Conservation (phyloP, 2,888 invertebrate species). For the Mythimna pallens region DNA sequence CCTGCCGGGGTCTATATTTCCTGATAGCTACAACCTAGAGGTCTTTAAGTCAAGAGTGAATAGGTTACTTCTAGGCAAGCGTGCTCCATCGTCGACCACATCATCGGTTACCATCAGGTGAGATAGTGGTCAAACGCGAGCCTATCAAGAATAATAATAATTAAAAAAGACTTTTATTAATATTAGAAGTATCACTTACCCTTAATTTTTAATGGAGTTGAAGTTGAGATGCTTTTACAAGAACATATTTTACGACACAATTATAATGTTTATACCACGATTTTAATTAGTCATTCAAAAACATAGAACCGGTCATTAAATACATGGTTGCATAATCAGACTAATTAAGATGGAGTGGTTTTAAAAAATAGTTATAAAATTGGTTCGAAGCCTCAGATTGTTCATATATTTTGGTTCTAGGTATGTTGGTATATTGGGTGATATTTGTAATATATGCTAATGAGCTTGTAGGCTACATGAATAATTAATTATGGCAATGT, state of each 20-base stretch:
- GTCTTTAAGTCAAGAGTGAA: too few species aligned
- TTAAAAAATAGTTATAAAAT: slow-evolving; percentile 9
- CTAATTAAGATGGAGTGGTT: slow-evolving; percentile 5
- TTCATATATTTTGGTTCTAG: not conserved
- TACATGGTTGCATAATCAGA: slow-evolving; percentile 1
- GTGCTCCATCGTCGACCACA: too few species aligned
- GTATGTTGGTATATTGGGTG: not conserved
- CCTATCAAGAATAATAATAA: too few species aligned
- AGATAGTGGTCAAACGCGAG: too few species aligned
- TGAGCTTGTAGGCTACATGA: slow-evolving; percentile 5
- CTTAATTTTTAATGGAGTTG: not conserved
- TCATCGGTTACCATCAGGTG: too few species aligned
- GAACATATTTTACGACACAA: slow-evolving; percentile 12
- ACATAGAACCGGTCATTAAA: slow-evolving; percentile 15
- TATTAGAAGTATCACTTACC: not conserved
- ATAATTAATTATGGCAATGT: slow-evolving; percentile 5
- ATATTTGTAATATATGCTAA: slow-evolving; percentile 23
- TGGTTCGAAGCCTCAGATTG: not conserved
- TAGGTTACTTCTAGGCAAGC: too few species aligned
- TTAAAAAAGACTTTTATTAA: slow-evolving; percentile 1
- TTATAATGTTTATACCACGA: not conserved
- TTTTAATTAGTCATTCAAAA: slow-evolving; percentile 15
- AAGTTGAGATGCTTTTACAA: slow-evolving; percentile 1
- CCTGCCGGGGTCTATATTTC: too few species aligned
- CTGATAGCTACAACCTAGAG: too few species aligned